A percentile compares a stretch with the other conserved stretches of the same genome.
Evolutionary conservation across 2,113 vertebrate species (phyloP).

Genomic region (Pollachius pollachius): DNA sequence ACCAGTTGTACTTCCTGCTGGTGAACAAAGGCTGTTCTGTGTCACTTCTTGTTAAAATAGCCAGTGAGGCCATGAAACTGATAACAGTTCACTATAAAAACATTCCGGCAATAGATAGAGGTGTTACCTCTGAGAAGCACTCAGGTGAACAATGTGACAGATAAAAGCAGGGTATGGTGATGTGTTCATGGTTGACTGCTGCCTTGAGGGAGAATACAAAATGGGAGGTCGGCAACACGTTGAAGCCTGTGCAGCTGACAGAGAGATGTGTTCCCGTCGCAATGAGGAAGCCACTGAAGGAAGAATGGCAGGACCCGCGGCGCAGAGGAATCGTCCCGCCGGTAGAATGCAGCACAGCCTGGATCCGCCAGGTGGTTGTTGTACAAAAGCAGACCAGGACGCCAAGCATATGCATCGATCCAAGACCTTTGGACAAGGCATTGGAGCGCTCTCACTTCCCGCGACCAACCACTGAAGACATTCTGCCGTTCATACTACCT

Average conservation of each 20-base stretch:
- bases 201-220: conserved; percentile 24
- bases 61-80: conserved; percentile 25
- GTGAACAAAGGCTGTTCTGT: too few species aligned
- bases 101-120: conserved; percentile 17
- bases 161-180: conserved; percentile 14
- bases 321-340: conserved; percentile 19
- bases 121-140: neutral
- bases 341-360: conserved; percentile 15
- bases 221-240: conserved; percentile 10
- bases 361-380: conserved; percentile 14
- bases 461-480: conserved; percentile 15
- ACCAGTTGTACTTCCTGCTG: too few species aligned
- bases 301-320: too few species aligned
- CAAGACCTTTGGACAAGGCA: conserved; percentile 14
- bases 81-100: conserved; percentile 34
- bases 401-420: conserved; percentile 20
- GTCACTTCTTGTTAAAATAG: conserved; percentile 16
- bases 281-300: neutral
- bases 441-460: conserved; percentile 18
- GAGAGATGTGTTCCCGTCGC: conserved; percentile 14
- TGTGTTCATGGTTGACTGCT: conserved; percentile 14
- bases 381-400: conserved; percentile 11
- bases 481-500: conserved; percentile 12
- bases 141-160: conserved; percentile 6
- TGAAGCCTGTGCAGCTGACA: conserved; percentile 22